Conservation (phyloP, 2,888 invertebrate genomes). For the Tromatobia lineatoria region DNA sequence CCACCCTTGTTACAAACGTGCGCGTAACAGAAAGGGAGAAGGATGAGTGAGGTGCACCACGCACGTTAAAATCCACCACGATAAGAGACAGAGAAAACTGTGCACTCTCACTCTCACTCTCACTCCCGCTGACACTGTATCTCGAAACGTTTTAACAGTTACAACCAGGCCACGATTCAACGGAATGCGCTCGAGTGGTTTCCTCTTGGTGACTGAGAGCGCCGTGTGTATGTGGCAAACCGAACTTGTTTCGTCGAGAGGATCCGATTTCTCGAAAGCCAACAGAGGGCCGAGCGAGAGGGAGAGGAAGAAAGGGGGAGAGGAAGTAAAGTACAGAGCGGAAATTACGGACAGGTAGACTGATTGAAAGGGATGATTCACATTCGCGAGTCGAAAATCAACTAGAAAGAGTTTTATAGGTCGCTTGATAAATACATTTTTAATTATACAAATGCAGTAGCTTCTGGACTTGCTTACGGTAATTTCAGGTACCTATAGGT, state of each 20-base stretch:
- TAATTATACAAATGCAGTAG: neutral
- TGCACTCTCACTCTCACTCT: constrained; percentile 54
- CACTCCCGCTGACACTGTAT: neutral
- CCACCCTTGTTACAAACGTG: constrained; percentile 10
- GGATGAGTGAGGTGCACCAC: constrained; percentile 13
- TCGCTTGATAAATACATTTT: neutral
- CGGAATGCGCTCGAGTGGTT: constrained; percentile 33
- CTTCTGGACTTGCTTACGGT: neutral
- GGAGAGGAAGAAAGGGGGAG: constrained; percentile 5
- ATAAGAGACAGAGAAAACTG: constrained; percentile 53
- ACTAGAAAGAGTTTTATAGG: neutral
- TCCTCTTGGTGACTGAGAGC: constrained; percentile 14
- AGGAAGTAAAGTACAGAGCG: neutral
- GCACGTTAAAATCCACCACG: constrained; percentile 42
- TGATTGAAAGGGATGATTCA: neutral
- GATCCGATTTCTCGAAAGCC: constrained; percentile 28
- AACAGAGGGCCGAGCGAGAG: neutral
- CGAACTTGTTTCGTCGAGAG: constrained; percentile 54
- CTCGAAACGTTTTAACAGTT: constrained; percentile 55
- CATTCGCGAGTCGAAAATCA: neutral
- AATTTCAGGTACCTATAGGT: neutral
- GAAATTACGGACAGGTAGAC: constrained; percentile 1
- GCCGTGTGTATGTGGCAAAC: constrained; percentile 31
- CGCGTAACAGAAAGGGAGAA: constrained; percentile 14
- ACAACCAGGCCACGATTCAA: constrained; percentile 25